Base-by-base conservation (phyloP, 23 tunicate species). In the Halocynthia roretzi region DNA sequence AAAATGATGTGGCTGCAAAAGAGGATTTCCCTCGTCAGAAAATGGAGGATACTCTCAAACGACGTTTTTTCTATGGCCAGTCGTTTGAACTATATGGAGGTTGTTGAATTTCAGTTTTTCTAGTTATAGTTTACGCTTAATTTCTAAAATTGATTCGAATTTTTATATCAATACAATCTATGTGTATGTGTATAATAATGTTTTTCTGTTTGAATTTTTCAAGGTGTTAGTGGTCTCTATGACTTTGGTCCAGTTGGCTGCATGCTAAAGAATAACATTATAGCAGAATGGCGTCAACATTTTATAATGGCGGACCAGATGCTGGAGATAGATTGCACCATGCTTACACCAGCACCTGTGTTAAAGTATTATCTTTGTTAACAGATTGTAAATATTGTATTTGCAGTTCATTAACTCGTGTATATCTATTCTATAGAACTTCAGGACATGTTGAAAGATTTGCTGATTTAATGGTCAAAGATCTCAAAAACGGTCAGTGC, bases 191-290 rank as follows among this genome's bases (percentile, higher is more conserved):
- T n/a, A 15, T 2, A 67, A 23, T 19, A 17, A 21, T 67, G 23
- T 58, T 58, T 4, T n/a, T 2, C 4, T 5, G 0, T 68, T 68
- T 20, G 17, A 23, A 48, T 21, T 44, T 18, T 44, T 71, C n/a
- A 4, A 74, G 78, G 99, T 7, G 96, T 95, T 7, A 91, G 96
- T 62, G 99, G 99, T 21, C 75, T 95, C 66, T 95, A 71, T 76
- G 99, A 95, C 75, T 95, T 89, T 89, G 99, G 99, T 21, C 99
- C 99, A 2, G 99, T 89, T 17, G 99, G 99, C 8, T 89, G 96
- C 73, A 95, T 84, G 96, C 80, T 95, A 21, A 95, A 95, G 61
- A 95, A 95, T 69, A 95, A 95, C 81, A 77, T 95, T 71, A 81
- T 89, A 51, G 81, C 88, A 10, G 82, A 55, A 17, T 94, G 98